These are phyloP conservation scores for Campopleginae sp. DNA, from an alignment of 2,888 invertebrate species.

Conservation along the genomic window DNA sequence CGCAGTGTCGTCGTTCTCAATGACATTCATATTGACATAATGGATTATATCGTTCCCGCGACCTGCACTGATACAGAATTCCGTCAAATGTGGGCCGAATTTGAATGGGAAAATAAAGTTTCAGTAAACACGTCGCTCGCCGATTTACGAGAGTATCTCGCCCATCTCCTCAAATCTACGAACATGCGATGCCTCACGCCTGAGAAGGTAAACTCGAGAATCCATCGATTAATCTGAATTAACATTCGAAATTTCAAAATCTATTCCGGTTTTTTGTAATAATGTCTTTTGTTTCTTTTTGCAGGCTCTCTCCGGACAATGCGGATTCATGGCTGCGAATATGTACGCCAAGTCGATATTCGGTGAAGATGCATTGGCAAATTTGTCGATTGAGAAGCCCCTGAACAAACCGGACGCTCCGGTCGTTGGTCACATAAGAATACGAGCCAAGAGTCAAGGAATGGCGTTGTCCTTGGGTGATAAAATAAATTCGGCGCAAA, in stretches of 20 bases:
- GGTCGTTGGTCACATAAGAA: constrained; percentile 98
- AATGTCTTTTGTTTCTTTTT: constrained; percentile 35
- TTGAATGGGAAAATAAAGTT: constrained; percentile 99
- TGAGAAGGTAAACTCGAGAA: constrained; percentile 88
- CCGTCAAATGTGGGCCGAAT: constrained; percentile 99
- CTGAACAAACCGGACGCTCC: constrained; percentile 94
- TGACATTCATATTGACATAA: constrained; percentile 99
- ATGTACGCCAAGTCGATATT: constrained; percentile 99
- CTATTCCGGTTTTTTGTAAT: neutral
- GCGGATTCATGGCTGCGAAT: constrained; percentile 99
- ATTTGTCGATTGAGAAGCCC: constrained; percentile 98
- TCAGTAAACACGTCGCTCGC: constrained; percentile 97
- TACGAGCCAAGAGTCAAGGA: constrained; percentile 99
- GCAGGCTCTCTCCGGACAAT: constrained; percentile 96
- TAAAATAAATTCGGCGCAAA: constrained; percentile 98
- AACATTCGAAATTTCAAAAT: neutral
- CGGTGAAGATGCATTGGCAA: constrained; percentile 99
- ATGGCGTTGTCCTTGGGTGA: constrained; percentile 99
- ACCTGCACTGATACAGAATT: constrained; percentile 98
- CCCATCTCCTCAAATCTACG: constrained; percentile 96
- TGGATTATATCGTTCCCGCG: constrained; percentile 99
- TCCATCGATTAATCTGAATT: neutral
- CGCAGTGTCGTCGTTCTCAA: constrained; percentile 99
- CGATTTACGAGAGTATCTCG: constrained; percentile 96
- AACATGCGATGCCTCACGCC: constrained; percentile 99